Evolutionary conservation across 2,888 invertebrate genomes (phyloP).

Genomic region (Agrochola macilenta): DNA sequence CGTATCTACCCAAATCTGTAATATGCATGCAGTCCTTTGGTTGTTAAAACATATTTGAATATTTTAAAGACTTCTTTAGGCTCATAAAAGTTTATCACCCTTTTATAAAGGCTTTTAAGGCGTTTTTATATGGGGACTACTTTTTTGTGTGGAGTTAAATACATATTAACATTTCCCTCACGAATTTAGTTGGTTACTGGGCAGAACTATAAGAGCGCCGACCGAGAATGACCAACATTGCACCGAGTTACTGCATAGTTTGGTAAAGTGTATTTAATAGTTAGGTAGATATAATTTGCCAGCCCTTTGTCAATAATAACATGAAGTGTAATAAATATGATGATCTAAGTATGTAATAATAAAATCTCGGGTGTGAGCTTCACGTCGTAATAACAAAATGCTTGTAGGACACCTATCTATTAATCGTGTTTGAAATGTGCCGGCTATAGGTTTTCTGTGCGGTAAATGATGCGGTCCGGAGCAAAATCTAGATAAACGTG

Average conservation of each 20-base stretch:
- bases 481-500: slow-evolving; percentile 84
- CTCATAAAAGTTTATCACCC: slow-evolving; percentile 66
- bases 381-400: slow-evolving; percentile 56
- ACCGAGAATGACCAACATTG: slow-evolving; percentile 11
- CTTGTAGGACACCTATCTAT: slow-evolving; percentile 66
- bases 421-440: slow-evolving; percentile 76
- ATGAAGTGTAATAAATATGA: background rate
- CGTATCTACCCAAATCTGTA: slow-evolving; percentile 43
- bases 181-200: slow-evolving; percentile 45
- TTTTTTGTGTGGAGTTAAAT: slow-evolving; percentile 48
- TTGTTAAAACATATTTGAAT: slow-evolving; percentile 66
- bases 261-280: background rate
- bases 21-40: slow-evolving; percentile 54
- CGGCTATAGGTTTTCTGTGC: slow-evolving; percentile 77
- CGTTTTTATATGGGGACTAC: slow-evolving; percentile 50
- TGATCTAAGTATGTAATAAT: slow-evolving; percentile 8
- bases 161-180: slow-evolving; percentile 56
- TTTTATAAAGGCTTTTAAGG: slow-evolving; percentile 63
- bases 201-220: slow-evolving; percentile 25
- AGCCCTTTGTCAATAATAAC: background rate
- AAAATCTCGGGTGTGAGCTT: background rate
- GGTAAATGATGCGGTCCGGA: slow-evolving; percentile 81
- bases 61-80: slow-evolving; percentile 64
- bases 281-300: slow-evolving; percentile 4
- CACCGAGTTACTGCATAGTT: slow-evolving; percentile 15